Percentiles rank a stretch among this genome's conserved stretches.
Evolutionary conservation across 1,140 invertebrate genomes (phyloP).

Genomic region (Halesus radiatus): DNA sequence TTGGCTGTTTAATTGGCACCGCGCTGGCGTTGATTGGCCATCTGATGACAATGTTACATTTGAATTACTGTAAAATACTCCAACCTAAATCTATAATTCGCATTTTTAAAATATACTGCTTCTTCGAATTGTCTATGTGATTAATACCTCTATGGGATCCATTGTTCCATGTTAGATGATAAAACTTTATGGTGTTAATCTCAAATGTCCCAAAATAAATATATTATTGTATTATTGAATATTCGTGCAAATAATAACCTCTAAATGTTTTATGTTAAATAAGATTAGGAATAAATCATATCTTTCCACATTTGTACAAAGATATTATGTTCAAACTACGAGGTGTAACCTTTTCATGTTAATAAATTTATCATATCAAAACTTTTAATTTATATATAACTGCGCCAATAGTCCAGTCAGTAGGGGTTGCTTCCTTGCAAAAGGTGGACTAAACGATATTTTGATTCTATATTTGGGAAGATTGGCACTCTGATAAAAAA

Average conservation of each 20-base stretch:
- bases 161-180: background rate
- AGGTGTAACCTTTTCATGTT: background rate
- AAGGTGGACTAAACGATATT: too few relatives aligned
- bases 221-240: background rate
- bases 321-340: background rate
- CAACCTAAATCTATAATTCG: too few relatives aligned
- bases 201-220: background rate
- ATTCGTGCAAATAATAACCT: background rate
- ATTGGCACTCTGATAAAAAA: too few relatives aligned
- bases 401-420: too few relatives aligned
- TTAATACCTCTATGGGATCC: background rate
- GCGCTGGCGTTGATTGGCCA: too few relatives aligned
- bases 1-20: too few relatives aligned
- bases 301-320: conserved; percentile 17
- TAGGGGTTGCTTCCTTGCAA: too few relatives aligned
- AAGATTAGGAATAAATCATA: background rate
- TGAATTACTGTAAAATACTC: too few relatives aligned
- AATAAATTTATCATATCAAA: background rate
- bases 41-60: too few relatives aligned
- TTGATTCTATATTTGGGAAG: too few relatives aligned
- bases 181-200: background rate
- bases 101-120: background rate
- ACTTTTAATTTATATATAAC: background rate
- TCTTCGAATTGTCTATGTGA: background rate
- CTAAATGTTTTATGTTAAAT: background rate